These are phyloP conservation scores for Agrotis ipsilon DNA, from an alignment of 2,888 invertebrate species.

Conservation along the genomic window DNA sequence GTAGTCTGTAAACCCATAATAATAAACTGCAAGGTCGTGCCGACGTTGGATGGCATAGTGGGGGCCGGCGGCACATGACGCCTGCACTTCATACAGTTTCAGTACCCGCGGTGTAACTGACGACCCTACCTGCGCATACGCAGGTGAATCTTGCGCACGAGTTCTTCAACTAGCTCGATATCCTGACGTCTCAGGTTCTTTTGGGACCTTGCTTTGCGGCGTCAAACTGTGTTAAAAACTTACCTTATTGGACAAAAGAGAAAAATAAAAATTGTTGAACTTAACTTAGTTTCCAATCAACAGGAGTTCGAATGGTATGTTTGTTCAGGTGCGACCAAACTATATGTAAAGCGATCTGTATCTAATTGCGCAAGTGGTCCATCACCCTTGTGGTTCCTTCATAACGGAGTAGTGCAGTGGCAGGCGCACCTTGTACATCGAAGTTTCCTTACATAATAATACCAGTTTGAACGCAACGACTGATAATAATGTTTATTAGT, in stretches of 20 bases:
- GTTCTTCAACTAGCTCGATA: constrained; percentile 14
- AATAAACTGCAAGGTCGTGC: constrained; percentile 89
- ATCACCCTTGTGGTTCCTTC: constrained; percentile 59
- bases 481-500: constrained; percentile 44
- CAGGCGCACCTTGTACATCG: constrained; percentile 11
- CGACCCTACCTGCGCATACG: constrained; percentile 28
- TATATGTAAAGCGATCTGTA: constrained; percentile 62
- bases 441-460: constrained; percentile 14
- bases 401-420: constrained; percentile 22
- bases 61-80: constrained; percentile 81
- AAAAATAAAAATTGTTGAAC: constrained; percentile 20
- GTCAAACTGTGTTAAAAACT: constrained; percentile 24
- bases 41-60: constrained; percentile 70
- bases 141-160: constrained; percentile 23
- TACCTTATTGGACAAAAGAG: constrained; percentile 5
- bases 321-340: constrained; percentile 77
- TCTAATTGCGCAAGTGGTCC: constrained; percentile 72
- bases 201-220: not conserved
- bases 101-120: constrained; percentile 70
- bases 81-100: constrained; percentile 80
- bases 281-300: constrained; percentile 51
- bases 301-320: constrained; percentile 68
- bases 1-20: constrained; percentile 89
- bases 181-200: not conserved
- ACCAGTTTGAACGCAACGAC: constrained; percentile 47